Conservation (phyloP, 2,888 invertebrate genomes). For the Drosophila buzzatii region DNA sequence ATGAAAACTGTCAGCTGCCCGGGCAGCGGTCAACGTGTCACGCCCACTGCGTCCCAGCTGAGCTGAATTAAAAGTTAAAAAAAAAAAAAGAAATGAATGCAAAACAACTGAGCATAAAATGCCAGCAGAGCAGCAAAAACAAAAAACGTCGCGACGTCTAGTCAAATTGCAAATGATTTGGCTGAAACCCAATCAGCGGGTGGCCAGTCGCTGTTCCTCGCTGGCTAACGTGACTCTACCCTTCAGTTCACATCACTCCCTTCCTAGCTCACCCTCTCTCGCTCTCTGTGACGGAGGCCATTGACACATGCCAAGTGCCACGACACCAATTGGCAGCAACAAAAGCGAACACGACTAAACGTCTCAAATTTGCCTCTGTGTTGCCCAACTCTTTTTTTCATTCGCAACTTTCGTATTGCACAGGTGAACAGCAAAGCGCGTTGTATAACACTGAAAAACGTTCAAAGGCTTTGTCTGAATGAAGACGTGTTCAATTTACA, state of each 20-base stretch:
- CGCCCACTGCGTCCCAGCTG: conserved; percentile 2
- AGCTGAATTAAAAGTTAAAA: conserved; percentile 52
- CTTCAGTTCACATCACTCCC: not conserved
- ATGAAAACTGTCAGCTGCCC: conserved; percentile 62
- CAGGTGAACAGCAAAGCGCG: not conserved
- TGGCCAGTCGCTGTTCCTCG: conserved; percentile 5
- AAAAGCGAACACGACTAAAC: not conserved
- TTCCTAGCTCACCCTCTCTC: not conserved
- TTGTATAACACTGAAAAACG: not conserved
- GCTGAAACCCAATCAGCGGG: conserved; percentile 43
- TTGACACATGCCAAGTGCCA: conserved; percentile 48
- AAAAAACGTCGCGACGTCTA: conserved; percentile 68
- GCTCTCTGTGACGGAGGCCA: conserved; percentile 20
- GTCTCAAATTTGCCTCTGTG: not conserved
- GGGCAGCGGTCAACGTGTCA: conserved; percentile 9
- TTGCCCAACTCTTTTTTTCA: not conserved
- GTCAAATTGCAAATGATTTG: conserved; percentile 68
- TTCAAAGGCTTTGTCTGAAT: not conserved
- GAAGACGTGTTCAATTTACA: not conserved
- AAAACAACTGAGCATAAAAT: not conserved
- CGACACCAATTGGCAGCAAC: conserved; percentile 4
- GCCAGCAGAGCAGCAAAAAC: not conserved
- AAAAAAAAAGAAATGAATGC: conserved; percentile 23
- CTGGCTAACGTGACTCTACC: not conserved
- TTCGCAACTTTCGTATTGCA: not conserved